phyloP scores from a whole-genome alignment of 2,797 vertebrate species.

The Threskiornis aethiopicus region DNA sequence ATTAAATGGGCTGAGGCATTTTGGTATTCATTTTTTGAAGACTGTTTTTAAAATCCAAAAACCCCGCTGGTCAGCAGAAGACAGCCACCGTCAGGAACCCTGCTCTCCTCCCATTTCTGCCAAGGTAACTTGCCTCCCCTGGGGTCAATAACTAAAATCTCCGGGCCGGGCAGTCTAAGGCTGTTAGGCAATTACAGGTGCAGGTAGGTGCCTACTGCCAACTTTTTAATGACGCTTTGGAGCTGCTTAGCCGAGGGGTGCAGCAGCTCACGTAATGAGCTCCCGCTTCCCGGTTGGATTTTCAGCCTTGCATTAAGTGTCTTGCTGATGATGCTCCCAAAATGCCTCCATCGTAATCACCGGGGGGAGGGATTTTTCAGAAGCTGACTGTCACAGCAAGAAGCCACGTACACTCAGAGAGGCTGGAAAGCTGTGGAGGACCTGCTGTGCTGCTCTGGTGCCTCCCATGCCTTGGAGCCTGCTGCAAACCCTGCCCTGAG shows the following conservation, averaged over 20 bases:
- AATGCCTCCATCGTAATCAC: not conserved
- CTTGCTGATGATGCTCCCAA: not conserved
- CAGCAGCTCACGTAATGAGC: not conserved
- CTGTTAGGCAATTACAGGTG: not conserved
- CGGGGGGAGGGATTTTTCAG: not conserved
- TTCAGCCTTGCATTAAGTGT: not conserved
- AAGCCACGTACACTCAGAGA: not conserved
- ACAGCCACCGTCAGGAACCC: not conserved
- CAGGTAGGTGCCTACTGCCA: not conserved
- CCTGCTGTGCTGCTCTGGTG: not conserved
- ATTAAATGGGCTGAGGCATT: constrained; percentile 53
- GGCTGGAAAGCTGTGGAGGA: not conserved
- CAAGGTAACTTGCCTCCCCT: not conserved
- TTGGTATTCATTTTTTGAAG: not conserved
- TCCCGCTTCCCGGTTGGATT: not conserved
- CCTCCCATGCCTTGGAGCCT: accelerated
- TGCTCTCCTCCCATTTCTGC: not conserved
- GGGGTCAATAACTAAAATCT: not conserved
- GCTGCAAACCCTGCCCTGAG: not conserved
- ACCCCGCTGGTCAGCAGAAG: not conserved
- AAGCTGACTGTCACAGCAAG: not conserved
- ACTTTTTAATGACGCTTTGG: not conserved
- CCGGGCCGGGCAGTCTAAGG: not conserved
- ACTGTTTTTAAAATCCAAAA: not conserved
- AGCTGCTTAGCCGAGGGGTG: not conserved